These are phyloP conservation scores for Drosophila fungiperda DNA, from an alignment of 2,888 invertebrate genomes.

Conservation along the genomic window DNA sequence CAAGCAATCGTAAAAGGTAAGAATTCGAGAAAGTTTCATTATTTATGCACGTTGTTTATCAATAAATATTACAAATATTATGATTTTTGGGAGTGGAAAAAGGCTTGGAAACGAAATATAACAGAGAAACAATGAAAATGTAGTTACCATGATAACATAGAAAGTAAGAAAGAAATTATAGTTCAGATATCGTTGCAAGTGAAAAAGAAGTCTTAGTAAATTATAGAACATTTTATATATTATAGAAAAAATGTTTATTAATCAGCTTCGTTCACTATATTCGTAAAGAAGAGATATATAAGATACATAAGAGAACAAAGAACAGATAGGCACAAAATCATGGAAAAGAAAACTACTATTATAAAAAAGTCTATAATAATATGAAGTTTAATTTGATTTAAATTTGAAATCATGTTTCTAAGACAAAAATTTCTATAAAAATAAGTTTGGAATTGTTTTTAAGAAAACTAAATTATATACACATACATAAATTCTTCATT, in stretches of 20 bases:
- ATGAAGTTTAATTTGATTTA: not conserved
- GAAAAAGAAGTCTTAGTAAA: not conserved
- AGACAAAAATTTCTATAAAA: not conserved
- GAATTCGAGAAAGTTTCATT: not conserved
- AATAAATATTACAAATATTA: not conserved
- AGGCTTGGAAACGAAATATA: not conserved
- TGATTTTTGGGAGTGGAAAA: not conserved
- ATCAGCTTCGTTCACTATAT: too few species aligned
- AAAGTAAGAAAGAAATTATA: not conserved
- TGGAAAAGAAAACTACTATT: too few species aligned
- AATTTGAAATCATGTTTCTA: not conserved
- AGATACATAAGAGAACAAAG: not conserved
- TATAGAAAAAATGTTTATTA: too few species aligned
- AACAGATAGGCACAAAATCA: not conserved
- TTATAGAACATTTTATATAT: not conserved
- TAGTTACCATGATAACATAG: not conserved
- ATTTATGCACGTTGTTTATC: not conserved
- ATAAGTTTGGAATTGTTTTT: not conserved
- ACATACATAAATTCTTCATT: not conserved
- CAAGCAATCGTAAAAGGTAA: not conserved
- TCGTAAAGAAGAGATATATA: too few species aligned
- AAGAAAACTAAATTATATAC: not conserved
- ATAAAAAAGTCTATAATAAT: not conserved
- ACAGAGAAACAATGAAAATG: not conserved
- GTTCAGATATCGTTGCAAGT: not conserved